These are phyloP conservation scores for Vanessa tameamea DNA, from an alignment of 1,140 invertebrate species.

Conservation along the genomic window DNA sequence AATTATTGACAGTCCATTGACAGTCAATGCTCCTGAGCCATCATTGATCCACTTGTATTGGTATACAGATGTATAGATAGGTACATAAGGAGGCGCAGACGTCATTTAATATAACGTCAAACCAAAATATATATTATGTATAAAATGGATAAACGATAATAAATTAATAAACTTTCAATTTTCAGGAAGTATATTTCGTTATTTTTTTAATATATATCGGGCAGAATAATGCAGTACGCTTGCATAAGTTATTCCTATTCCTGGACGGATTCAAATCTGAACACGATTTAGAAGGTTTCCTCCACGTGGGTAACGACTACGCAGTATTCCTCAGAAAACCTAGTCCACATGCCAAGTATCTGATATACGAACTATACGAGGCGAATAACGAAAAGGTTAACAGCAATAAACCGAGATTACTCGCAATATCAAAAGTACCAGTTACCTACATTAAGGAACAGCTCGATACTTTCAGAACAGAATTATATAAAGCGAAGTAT, in stretches of 20 bases:
- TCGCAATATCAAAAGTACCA: constrained; percentile 66
- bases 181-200: constrained; percentile 40
- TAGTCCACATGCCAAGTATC: constrained; percentile 58
- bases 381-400: constrained; percentile 48
- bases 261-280: constrained; percentile 64
- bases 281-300: constrained; percentile 55
- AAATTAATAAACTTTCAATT: background rate
- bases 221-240: constrained; percentile 46
- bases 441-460: constrained; percentile 65
- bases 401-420: constrained; percentile 50
- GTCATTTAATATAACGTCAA: background rate
- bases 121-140: background rate
- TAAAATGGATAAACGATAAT: too few relatives aligned
- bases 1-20: too few relatives aligned
- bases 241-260: constrained; percentile 66
- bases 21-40: too few relatives aligned
- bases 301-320: constrained; percentile 67
- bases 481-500: constrained; percentile 65
- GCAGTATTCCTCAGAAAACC: constrained; percentile 60
- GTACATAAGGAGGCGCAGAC: background rate
- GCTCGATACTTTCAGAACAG: constrained; percentile 54
- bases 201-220: constrained; percentile 29
- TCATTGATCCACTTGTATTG: background rate
- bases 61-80: background rate
- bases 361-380: constrained; percentile 69